Evolutionary conservation across 2,113 vertebrate species (phyloP), one percentile per base, ranked within the genome.

Genomic region (Pelodiscus sinensis): DNA sequence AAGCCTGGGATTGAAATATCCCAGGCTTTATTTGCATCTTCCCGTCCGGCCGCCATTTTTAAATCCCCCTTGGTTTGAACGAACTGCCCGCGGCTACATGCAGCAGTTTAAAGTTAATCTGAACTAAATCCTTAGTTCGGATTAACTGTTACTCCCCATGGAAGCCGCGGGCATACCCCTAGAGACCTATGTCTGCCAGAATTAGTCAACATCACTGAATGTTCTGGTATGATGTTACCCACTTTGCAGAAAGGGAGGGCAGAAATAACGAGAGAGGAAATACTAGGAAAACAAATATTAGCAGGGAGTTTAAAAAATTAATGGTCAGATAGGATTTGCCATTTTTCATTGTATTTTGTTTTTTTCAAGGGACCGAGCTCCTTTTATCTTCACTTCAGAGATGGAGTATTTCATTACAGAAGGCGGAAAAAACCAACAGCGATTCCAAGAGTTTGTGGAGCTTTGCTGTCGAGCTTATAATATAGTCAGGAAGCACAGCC

Each of bases 341-440:
- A 82, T 89, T 56, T 87, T 79, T 95, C n/a, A 87, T 50, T 62
- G 31, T 50, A 71, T 35, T 50, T 96, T 68, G 25, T 88, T 97
- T 89, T 44, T 96, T 97, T 94, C 27, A 29, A 99, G 99, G 96
- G 99, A 99, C 90, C 95, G 98, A 82, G 98, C 98, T 3, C 99
- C 99, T 4, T 99, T 99, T 96, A 98, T 99, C 97, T 99, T 99
- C 92, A 98, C 99, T 4, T 98, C 98, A 22, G 99, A 99, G 97
- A 99, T 99, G 99, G 98, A 99, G 81, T 98, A 99, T 97, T 98
- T 99, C 96, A 99, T 99, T 97, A 99, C 99, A 8, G 98, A 98
- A 3, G 99, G 98, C 10, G 98, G 99, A 2, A 97, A 98, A 96
- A 98, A 98, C 51, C 98, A 98, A 25, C 98, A 98, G 82, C 97